Conservation (phyloP, 2,888 invertebrate genomes). For the Agriotes lineatus region DNA sequence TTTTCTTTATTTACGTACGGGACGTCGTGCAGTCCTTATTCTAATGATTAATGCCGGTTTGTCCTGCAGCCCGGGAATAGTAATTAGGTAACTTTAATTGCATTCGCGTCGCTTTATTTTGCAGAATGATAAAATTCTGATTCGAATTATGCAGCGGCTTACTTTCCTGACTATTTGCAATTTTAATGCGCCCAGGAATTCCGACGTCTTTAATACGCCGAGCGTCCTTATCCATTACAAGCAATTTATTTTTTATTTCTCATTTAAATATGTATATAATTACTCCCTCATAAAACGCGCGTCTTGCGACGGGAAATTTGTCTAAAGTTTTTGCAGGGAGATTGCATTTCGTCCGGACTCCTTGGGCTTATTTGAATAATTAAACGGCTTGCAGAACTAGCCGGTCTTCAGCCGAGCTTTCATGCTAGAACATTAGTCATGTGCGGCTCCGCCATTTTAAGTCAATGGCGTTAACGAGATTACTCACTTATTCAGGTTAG, state of each 20-base stretch:
- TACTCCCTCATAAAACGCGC: background rate
- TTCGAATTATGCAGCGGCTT: conserved; percentile 17
- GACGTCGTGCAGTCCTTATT: conserved; percentile 17
- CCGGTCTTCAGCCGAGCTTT: too few relatives aligned
- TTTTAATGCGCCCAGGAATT: conserved; percentile 21
- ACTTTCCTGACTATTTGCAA: conserved; percentile 33
- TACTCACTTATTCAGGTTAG: too few relatives aligned
- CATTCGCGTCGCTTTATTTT: conserved; percentile 40
- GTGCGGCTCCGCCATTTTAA: too few relatives aligned
- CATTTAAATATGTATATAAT: conserved; percentile 12
- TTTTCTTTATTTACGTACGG: conserved; percentile 10
- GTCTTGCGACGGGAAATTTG: background rate
- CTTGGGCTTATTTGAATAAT: too few relatives aligned
- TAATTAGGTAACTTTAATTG: conserved; percentile 52
- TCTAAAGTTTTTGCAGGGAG: background rate
- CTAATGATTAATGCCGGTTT: conserved; percentile 46
- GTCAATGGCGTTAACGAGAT: too few relatives aligned
- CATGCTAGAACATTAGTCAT: too few relatives aligned
- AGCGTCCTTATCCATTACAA: background rate
- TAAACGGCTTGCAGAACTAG: too few relatives aligned
- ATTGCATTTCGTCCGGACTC: too few relatives aligned
- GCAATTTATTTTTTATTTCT: background rate
- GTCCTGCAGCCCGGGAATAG: conserved; percentile 24
- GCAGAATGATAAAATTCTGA: conserved; percentile 32
- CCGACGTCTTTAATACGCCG: background rate